These are phyloP conservation scores for Perccottus glenii DNA, from an alignment of 2,113 vertebrate species.

Conservation along the genomic window DNA sequence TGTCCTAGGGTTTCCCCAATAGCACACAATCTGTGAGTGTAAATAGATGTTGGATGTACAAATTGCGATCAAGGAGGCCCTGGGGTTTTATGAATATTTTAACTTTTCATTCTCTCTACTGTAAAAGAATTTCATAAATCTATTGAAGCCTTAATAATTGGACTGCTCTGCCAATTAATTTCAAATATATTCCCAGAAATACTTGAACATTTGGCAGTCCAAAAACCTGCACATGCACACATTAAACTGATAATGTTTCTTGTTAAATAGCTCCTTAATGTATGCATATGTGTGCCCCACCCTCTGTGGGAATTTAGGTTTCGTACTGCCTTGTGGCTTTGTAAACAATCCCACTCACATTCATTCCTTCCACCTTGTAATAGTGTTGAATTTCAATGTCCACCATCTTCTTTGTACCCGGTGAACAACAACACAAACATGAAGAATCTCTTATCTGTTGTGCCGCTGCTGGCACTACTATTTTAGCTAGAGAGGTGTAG, in stretches of 20 bases:
- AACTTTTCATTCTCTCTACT: neutral
- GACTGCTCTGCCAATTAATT: too few relatives aligned
- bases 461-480: slow-evolving; percentile 13
- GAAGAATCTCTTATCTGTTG: slow-evolving; percentile 28
- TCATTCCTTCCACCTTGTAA: slow-evolving; percentile 28
- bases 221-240: neutral
- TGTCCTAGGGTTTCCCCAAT: neutral
- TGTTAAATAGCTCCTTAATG: neutral
- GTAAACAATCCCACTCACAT: slow-evolving; percentile 41
- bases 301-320: slow-evolving; percentile 40
- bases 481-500: slow-evolving; percentile 36
- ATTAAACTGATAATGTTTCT: neutral
- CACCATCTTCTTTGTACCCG: slow-evolving; percentile 25
- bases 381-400: slow-evolving; percentile 35
- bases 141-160: too few relatives aligned
- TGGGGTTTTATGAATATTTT: neutral
- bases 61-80: neutral
- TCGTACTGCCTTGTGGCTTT: slow-evolving; percentile 15
- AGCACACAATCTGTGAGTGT: neutral
- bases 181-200: neutral
- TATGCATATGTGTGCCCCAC: slow-evolving; percentile 15
- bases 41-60: neutral
- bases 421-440: slow-evolving; percentile 39
- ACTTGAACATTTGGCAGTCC: neutral
- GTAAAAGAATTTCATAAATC: too few relatives aligned